A percentile compares a stretch with the other conserved stretches of the same genome.
These are phyloP conservation scores for Trissoscelio sp. DNA, from an alignment of 2,888 invertebrate species.

Conservation along the genomic window DNA sequence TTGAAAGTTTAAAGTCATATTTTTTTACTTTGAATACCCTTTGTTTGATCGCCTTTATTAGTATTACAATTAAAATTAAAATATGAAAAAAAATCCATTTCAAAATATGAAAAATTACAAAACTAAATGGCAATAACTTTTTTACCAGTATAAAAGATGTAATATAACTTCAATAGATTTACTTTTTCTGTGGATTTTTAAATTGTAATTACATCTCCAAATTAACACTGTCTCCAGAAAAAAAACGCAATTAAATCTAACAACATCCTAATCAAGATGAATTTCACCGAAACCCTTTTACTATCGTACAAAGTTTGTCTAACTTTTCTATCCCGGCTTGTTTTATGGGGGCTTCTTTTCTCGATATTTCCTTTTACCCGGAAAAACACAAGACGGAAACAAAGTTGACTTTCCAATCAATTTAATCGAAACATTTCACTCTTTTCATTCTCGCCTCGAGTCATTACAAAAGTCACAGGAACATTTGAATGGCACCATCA, in stretches of 20 bases:
- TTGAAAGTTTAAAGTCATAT: too few relatives aligned
- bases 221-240: too few relatives aligned
- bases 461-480: conserved; percentile 33
- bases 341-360: neutral
- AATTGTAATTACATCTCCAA: too few relatives aligned
- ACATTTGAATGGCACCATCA: conserved; percentile 37
- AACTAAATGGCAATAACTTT: too few relatives aligned
- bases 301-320: neutral
- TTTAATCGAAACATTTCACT: conserved; percentile 6
- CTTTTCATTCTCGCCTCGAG: conserved; percentile 14
- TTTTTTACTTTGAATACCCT: too few relatives aligned
- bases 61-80: too few relatives aligned
- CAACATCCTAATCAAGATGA: neutral
- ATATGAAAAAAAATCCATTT: too few relatives aligned
- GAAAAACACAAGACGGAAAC: conserved; percentile 4
- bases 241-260: neutral
- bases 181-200: too few relatives aligned
- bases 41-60: too few relatives aligned
- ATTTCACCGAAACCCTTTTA: neutral
- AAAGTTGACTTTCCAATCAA: conserved; percentile 10
- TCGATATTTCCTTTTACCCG: neutral
- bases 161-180: too few relatives aligned
- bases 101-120: too few relatives aligned
- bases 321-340: neutral
- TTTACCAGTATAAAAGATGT: too few relatives aligned